Percentiles rank a stretch among this genome's conserved stretches.
phyloP scores from a whole-genome alignment of 2,113 vertebrate species.

The Zonotrichia leucophrys region DNA sequence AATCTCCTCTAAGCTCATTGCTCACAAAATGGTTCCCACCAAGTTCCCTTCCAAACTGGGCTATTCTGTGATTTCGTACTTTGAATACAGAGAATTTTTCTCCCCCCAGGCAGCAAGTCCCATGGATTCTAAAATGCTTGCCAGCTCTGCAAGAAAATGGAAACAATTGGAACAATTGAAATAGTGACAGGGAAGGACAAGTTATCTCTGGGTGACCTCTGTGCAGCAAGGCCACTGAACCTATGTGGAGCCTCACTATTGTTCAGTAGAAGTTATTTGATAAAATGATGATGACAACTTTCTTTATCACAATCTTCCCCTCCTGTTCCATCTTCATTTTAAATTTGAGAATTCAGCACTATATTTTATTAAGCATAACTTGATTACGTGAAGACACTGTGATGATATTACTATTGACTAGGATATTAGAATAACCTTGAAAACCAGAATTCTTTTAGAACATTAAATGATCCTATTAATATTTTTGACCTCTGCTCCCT shows the following conservation, averaged over 20 bases:
- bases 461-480: slow-evolving; percentile 39
- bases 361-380: slow-evolving; percentile 52
- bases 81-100: background rate
- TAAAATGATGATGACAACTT: slow-evolving; percentile 66
- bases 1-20: background rate
- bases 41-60: background rate
- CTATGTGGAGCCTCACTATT: background rate
- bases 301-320: slow-evolving; percentile 54
- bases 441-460: slow-evolving; percentile 36
- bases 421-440: slow-evolving; percentile 62
- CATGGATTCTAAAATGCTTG: background rate
- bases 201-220: slow-evolving; percentile 2
- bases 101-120: background rate
- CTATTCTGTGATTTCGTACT: background rate
- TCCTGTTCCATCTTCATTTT: slow-evolving; percentile 56
- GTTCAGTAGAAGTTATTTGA: slow-evolving; percentile 42
- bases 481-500: slow-evolving; percentile 20
- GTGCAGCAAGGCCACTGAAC: background rate
- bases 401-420: slow-evolving; percentile 55
- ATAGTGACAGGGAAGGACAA: background rate
- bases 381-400: slow-evolving; percentile 39
- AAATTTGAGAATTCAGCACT: slow-evolving; percentile 50
- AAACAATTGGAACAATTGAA: background rate
- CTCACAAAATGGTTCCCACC: background rate
- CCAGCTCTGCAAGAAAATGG: background rate